Evolutionary conservation across 2,888 invertebrate species (phyloP), one percentile per base, ranked within the genome.

Genomic region (Poecilobothrus nobilitatus): DNA sequence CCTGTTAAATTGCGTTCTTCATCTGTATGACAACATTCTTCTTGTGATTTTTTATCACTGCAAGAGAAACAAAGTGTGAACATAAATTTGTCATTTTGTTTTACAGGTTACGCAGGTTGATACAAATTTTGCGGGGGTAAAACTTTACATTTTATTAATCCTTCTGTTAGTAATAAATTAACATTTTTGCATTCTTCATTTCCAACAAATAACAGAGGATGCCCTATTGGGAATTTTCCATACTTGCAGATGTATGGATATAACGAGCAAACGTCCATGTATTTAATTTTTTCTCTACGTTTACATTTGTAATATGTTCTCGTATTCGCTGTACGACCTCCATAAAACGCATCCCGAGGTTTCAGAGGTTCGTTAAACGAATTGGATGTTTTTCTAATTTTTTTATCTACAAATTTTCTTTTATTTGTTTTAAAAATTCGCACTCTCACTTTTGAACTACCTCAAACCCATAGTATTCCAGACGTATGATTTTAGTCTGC

Each of bases 241-340:
- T 74, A 73, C 68, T 77, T 77, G 68, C 72, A 74, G 8, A 76
- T 70, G 22, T 41, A 77, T 1, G 77, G 77, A 68, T 79, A 76
- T 10, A 76, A 53, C 0, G 74, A 74, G 71, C 75, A 74, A 0
- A 76, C 72, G 67, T 76, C 75, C 6, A 34, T 34, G 34, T 1
- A 72, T 65, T 67, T 76, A 21, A 77, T 75, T 70, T 73, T 73
- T 62, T 75, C 75, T 1, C 70, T 69, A 0, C 22, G 21, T 33
- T 67, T 70, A 20, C 68, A 69, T 66, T 74, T 74, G 68, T 75
- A 72, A 71, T 74, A 71, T 70, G 34, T 73, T 73, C 64, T 71
- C 73, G 5, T n/a, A n/a, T n/a, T n/a, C n/a, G n/a, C n/a, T n/a
- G 76, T 76, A 9, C 76, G 70, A 18, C 76, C 77, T 9, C 76